phyloP scores from a whole-genome alignment of 2,888 invertebrate species.

The Andricus quercusramuli region DNA sequence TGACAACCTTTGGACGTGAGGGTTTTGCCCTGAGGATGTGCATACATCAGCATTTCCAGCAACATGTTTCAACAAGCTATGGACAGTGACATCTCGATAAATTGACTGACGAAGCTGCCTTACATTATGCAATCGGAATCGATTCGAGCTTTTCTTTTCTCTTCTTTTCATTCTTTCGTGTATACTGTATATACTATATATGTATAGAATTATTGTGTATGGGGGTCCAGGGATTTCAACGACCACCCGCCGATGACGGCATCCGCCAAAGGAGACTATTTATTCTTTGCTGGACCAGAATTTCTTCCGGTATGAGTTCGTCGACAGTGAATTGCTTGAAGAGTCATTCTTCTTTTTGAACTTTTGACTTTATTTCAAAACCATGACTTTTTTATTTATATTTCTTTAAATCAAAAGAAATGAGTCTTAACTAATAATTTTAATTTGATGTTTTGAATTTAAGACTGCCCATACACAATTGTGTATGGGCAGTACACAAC shows the following conservation, averaged over 20 bases:
- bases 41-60: conserved; percentile 24
- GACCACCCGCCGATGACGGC: conserved; percentile 12
- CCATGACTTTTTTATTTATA: neutral
- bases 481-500: no score
- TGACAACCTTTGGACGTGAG: conserved; percentile 15
- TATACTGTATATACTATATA: conserved; percentile 3
- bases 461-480: no score
- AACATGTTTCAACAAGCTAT: conserved; percentile 13
- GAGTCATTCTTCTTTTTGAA: neutral
- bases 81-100: conserved; percentile 28
- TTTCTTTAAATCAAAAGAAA: neutral
- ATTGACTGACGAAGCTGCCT: conserved; percentile 18
- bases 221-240: neutral
- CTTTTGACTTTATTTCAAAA: neutral
- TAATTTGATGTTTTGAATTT: no score
- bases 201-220: conserved; percentile 15
- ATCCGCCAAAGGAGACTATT: neutral
- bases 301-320: conserved; percentile 19
- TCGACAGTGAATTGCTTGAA: neutral
- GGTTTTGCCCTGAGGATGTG: conserved; percentile 29
- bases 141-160: conserved; percentile 8
- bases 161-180: conserved; percentile 11
- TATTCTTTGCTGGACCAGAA: conserved; percentile 13
- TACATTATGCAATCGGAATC: conserved; percentile 33
- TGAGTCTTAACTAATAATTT: neutral